These are phyloP conservation scores for Hypanus sabinus DNA, from an alignment of 2,113 vertebrate species.

Conservation along the genomic window DNA sequence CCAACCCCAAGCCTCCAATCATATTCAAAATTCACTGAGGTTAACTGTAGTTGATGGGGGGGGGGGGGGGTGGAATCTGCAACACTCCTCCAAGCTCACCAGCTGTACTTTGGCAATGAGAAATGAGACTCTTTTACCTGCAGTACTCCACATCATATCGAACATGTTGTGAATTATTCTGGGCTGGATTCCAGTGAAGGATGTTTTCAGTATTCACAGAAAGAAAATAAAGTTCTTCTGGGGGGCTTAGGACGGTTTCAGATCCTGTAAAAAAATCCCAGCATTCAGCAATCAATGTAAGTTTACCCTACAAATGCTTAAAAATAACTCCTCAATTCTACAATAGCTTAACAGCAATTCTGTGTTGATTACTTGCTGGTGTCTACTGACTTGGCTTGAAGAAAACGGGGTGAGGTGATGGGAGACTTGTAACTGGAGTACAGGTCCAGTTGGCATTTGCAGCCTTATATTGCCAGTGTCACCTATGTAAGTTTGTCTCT, in stretches of 20 bases:
- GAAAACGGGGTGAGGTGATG: no score
- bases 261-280: not conserved
- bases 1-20: no score
- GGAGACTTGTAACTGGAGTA: no score
- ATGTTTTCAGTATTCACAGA: constrained; percentile 15
- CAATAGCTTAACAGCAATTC: not conserved
- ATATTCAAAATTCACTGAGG: no score
- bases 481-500: not conserved
- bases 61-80: no score
- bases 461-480: not conserved
- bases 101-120: no score
- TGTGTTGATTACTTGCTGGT: not conserved
- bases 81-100: no score
- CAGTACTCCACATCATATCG: not conserved
- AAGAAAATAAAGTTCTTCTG: not conserved
- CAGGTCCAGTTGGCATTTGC: not conserved
- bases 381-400: not conserved
- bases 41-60: no score
- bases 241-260: not conserved
- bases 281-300: not conserved
- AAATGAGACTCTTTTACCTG: not conserved
- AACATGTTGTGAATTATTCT: not conserved
- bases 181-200: not conserved
- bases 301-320: not conserved
- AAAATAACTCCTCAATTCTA: not conserved